Percentiles rank a stretch among this genome's conserved stretches.
These are phyloP conservation scores for Intellagama lesueurii DNA, from an alignment of 2,797 vertebrate genomes.

Conservation along the genomic window DNA sequence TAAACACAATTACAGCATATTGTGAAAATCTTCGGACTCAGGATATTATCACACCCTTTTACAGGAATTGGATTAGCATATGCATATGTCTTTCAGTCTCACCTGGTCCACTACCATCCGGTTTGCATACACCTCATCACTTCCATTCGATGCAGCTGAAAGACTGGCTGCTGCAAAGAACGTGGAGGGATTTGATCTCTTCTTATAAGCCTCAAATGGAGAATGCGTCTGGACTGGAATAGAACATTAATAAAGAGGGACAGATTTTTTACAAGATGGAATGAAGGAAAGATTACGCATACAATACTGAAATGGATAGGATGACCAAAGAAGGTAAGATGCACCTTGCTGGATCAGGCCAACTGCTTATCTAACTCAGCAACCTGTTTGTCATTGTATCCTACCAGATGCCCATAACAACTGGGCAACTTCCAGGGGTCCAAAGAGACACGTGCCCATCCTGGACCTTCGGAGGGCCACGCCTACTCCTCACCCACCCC, in stretches of 20 bases:
- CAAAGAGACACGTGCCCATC: too few species aligned
- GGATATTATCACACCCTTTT: background rate
- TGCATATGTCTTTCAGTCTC: constrained; percentile 38
- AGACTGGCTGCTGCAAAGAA: constrained; percentile 81
- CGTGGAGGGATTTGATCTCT: constrained; percentile 77
- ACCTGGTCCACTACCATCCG: constrained; percentile 81
- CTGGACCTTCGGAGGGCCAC: too few species aligned
- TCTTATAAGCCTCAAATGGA: constrained; percentile 78
- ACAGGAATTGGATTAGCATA: background rate
- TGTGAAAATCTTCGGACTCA: background rate
- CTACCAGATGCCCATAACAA: too few species aligned
- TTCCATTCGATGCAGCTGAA: constrained; percentile 86
- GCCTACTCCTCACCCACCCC: too few species aligned
- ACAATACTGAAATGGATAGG: too few species aligned
- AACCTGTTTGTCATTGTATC: too few species aligned
- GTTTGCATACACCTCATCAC: constrained; percentile 84
- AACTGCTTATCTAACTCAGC: too few species aligned
- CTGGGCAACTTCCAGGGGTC: too few species aligned
- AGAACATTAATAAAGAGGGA: constrained; percentile 34
- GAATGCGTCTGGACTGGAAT: constrained; percentile 84
- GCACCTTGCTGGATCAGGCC: too few species aligned
- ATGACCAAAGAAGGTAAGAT: too few species aligned
- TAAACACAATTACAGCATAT: background rate
- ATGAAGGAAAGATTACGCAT: background rate
- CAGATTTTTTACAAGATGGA: background rate